A percentile compares a stretch with the other conserved stretches of the same genome.
These are phyloP conservation scores for Tetramorium parvispinum DNA, from an alignment of 1,140 invertebrate genomes.

Conservation along the genomic window DNA sequence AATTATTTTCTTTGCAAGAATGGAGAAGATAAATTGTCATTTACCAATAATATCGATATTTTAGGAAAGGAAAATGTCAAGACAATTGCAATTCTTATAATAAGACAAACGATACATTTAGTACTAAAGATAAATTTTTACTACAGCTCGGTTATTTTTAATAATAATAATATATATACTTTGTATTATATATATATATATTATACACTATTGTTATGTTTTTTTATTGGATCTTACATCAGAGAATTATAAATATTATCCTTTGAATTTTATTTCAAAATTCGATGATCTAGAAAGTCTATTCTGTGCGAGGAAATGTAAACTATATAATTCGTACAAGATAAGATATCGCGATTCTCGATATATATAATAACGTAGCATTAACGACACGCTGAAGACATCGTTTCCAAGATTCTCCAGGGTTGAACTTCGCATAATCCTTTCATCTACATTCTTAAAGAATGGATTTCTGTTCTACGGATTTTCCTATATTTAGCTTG, in stretches of 20 bases:
- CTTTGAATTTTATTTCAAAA: neutral
- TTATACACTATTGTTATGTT: constrained; percentile 6
- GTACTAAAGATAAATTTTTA: neutral
- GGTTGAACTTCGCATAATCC: neutral
- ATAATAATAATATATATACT: neutral
- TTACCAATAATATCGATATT: neutral
- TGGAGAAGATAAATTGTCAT: neutral
- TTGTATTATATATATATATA: neutral
- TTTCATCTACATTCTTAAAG: neutral
- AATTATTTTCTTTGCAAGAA: neutral
- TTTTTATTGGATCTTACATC: neutral
- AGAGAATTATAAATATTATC: neutral
- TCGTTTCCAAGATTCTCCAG: neutral
- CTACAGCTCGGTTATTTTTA: neutral
- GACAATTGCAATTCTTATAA: neutral
- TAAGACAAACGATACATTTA: neutral
- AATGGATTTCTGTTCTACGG: neutral
- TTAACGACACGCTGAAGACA: neutral
- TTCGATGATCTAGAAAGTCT: neutral
- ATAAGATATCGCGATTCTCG: neutral
- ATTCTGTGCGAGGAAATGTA: neutral
- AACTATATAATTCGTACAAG: neutral
- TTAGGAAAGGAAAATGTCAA: neutral
- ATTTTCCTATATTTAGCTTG: neutral
- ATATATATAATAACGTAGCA: constrained; percentile 16